Evolutionary conservation across 2,888 invertebrate genomes (phyloP), one percentile per base, ranked within the genome.

Genomic region (Tenthredo amoena): DNA sequence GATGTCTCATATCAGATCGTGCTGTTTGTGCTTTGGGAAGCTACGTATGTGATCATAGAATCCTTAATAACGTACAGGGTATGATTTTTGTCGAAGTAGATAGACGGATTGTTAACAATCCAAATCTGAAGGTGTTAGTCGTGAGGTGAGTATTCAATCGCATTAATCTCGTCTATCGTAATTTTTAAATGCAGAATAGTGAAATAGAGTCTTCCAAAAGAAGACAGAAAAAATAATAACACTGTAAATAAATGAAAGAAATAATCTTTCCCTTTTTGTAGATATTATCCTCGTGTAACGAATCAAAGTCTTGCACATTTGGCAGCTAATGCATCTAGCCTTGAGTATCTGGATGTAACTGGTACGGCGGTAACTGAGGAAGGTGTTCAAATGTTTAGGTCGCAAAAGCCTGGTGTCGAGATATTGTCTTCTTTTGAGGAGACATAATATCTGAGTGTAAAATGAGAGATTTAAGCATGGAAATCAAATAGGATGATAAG

Each of bases 321-420:
- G 81, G 95, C 95, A 0, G 94, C 94, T 0, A 95, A 96, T 0
- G 96, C 96, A 0, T 96, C 96, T 0, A 91, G 94, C 85, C 91
- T 97, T 18, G 91, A 93, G 9, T 93, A 93, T 37, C 91, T 97
- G 0, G 97, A 97, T 92, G 95, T 97, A 0, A 95, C 95, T 0
- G 95, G 96, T 0, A 96, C 97, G 0, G 94, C 94, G 0, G 96
- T 97, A 0, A 96, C 96, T 0, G 91, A 92, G 7, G 90, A 93
- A 0, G 97, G 96, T 0, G 94, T 97, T 0, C 94, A 94, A n/a
- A 92, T 93, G 0, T 97, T 97, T 87, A 95, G 94, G 79, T 93
- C 93, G 0, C 89, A 94, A 0, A 94, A 96, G 85, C 96, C 96
- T 0, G 95, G 96, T 47, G 92, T 94, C 5, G 91, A 89, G 87